Evolutionary conservation across 2,113 vertebrate genomes (phyloP).

Genomic region (Chamaetylas fuelleborni): DNA sequence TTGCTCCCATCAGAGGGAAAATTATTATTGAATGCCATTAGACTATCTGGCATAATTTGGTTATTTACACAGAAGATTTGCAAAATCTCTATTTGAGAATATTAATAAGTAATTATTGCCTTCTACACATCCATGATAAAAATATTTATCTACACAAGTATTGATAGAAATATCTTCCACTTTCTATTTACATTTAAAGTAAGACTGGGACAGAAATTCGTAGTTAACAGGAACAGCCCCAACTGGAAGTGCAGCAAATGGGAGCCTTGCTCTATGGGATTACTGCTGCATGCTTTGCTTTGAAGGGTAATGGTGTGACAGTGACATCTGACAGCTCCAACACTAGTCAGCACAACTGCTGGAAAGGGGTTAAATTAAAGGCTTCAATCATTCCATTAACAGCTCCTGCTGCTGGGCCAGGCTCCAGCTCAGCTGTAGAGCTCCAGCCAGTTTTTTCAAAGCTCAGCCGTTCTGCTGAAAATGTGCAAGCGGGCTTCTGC

Average conservation of each 20-base stretch:
- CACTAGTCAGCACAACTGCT: background rate
- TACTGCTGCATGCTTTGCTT: background rate
- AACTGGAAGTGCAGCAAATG: background rate
- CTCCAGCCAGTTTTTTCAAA: background rate
- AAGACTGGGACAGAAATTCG: background rate
- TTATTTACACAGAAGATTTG: background rate
- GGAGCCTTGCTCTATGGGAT: background rate
- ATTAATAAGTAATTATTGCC: background rate
- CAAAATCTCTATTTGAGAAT: background rate
- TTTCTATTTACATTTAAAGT: background rate
- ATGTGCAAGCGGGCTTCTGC: background rate
- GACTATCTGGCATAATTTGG: background rate
- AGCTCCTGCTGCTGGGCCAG: background rate
- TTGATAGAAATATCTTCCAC: background rate
- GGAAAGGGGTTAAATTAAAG: conserved; percentile 30
- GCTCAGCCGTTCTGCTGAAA: background rate
- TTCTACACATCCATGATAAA: background rate
- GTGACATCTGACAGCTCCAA: background rate
- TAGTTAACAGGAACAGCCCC: background rate
- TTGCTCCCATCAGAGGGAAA: background rate
- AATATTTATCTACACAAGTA: background rate
- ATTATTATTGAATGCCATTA: background rate
- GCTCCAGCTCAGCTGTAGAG: background rate
- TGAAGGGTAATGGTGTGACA: background rate
- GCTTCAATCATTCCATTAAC: background rate